Percentiles rank a stretch among this genome's conserved stretches.
Evolutionary conservation across 2,113 vertebrate genomes (phyloP).

Genomic region (Bujurquina vittata): DNA sequence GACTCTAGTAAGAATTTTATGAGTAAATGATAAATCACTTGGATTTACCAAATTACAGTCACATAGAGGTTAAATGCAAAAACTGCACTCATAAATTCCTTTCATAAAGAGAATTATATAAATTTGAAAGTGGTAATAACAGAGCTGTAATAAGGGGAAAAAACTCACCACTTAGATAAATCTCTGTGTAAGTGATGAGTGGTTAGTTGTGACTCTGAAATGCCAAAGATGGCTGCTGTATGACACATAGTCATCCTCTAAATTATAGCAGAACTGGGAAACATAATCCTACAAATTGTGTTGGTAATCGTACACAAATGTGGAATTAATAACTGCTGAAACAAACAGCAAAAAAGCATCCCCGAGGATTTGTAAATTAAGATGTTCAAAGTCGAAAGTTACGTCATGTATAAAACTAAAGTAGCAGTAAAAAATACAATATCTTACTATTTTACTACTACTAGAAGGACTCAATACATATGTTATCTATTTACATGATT

Average conservation of each 20-base stretch:
- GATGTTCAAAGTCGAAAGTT: neutral
- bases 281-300: neutral
- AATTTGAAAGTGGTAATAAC: neutral
- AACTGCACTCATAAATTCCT: neutral
- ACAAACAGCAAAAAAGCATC: neutral
- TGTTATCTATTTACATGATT: neutral
- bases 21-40: neutral
- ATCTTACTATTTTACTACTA: neutral
- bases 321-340: neutral
- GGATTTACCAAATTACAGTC: neutral
- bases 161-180: neutral
- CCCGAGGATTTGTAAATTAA: neutral
- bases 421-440: neutral
- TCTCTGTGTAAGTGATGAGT: neutral
- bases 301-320: neutral
- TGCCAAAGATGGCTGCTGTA: neutral
- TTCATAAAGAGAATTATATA: neutral
- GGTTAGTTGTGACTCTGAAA: neutral
- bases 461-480: neutral
- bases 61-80: neutral
- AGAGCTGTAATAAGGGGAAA: neutral
- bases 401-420: neutral
- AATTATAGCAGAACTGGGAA: neutral
- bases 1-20: neutral
- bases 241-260: neutral